phyloP scores from a whole-genome alignment of 2,888 invertebrate genomes.

The Campoplex capitator region DNA sequence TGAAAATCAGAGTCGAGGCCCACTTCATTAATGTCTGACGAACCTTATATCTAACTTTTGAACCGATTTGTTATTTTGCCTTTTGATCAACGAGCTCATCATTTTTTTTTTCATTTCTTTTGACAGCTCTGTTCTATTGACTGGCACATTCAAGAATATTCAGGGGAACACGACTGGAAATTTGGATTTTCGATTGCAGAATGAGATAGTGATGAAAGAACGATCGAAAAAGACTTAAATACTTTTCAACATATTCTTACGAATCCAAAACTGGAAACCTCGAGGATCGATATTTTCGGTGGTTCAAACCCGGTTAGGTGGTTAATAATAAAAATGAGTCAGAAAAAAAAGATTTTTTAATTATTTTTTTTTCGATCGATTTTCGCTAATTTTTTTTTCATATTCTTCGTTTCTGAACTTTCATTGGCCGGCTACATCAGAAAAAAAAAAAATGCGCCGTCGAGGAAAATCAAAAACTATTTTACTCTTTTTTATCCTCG shows the following conservation, averaged over 20 bases:
- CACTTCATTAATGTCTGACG: slow-evolving; percentile 16
- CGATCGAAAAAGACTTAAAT: neutral
- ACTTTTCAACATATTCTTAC: neutral
- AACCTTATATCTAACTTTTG: neutral
- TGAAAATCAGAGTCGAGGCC: slow-evolving; percentile 50
- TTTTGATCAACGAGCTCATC: neutral
- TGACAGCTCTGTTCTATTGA: neutral
- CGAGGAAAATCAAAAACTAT: too few species aligned
- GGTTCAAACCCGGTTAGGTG: too few species aligned
- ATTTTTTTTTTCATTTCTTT: neutral
- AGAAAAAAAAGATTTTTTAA: too few species aligned
- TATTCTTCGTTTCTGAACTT: too few species aligned
- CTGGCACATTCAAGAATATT: neutral
- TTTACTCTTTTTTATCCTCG: too few species aligned
- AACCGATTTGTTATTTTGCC: neutral
- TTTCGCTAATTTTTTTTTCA: too few species aligned
- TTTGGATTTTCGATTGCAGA: neutral
- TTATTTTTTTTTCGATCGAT: too few species aligned
- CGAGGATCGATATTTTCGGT: too few species aligned
- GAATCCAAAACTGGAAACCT: neutral
- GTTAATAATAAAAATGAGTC: too few species aligned
- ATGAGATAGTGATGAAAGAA: neutral
- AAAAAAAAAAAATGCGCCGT: too few species aligned
- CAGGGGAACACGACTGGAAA: neutral
- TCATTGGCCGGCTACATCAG: too few species aligned